These are phyloP conservation scores for Neocrepidodera transversa DNA, from an alignment of 2,888 invertebrate genomes.

Conservation along the genomic window DNA sequence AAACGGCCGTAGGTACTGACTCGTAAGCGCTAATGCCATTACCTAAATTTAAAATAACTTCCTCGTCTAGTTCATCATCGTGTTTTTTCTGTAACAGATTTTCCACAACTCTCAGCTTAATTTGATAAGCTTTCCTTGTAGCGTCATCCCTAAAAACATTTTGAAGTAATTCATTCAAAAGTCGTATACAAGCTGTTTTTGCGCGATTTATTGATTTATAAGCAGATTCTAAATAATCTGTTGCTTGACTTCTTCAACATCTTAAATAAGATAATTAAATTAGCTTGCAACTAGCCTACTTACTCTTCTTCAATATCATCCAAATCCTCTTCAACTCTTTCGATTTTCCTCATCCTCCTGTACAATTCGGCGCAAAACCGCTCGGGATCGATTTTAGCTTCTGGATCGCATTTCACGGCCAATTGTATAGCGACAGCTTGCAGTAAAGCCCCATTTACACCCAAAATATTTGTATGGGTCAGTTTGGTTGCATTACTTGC, in stretches of 20 bases:
- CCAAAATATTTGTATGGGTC: constrained; percentile 69
- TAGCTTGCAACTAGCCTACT: neutral
- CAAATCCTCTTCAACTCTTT: constrained; percentile 58
- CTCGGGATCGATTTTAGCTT: constrained; percentile 59
- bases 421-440: constrained; percentile 67
- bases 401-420: constrained; percentile 61
- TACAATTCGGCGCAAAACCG: constrained; percentile 63
- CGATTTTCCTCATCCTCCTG: constrained; percentile 63
- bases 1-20: constrained; percentile 77
- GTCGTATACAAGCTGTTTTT: neutral
- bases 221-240: no score
- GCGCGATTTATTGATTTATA: no score
- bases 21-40: constrained; percentile 69
- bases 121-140: constrained; percentile 60
- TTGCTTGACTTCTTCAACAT: no score
- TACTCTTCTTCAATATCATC: constrained; percentile 31
- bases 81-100: constrained; percentile 59
- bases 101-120: constrained; percentile 64
- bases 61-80: constrained; percentile 59
- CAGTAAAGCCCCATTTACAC: constrained; percentile 66
- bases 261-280: no score
- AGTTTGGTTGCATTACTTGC: constrained; percentile 64
- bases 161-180: neutral
- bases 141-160: constrained; percentile 17
- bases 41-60: constrained; percentile 66